Evolutionary conservation across 2,888 invertebrate species (phyloP), one percentile per base, ranked within the genome.

Genomic region (Caenorhabditis angaria): DNA sequence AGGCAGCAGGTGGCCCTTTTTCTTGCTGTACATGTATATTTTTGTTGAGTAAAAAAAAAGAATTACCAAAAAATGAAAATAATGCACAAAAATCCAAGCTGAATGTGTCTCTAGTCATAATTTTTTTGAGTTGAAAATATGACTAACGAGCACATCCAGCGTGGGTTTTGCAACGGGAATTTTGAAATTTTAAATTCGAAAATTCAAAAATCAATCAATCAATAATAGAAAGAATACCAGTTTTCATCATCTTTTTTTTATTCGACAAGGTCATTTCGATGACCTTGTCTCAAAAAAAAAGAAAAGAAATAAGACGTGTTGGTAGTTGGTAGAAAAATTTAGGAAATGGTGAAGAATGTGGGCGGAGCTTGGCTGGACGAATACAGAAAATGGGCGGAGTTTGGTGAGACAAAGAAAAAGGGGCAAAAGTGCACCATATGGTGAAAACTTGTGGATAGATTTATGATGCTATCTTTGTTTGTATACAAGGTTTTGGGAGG

Each of bases 21-120:
- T n/a, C n/a, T n/a, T n/a, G n/a, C n/a, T n/a, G n/a, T n/a, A n/a
- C n/a, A n/a, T n/a, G n/a, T n/a, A n/a, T n/a, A n/a, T n/a, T n/a
- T n/a, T n/a, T n/a, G n/a, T n/a, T n/a, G n/a, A n/a, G n/a, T n/a
- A n/a, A n/a, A n/a, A n/a, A n/a, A n/a, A n/a, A n/a, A 41, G 18
- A 14, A 5, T 14, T 41, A 12, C 41, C 14, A 51, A 51, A 51
- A 25, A 51, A 8, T 6, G 5, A 22, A 51, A 22, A 51, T 3
- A 51, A 51, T 8, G 18, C n/a, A 22, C 51, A 5, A 8, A 6
- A 51, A 51, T 4, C 78, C 76, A 62, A 74, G 78, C 78, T 79
- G 78, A 79, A 79, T 79, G 76, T 79, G 78, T 76, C 78, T 79
- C 78, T 79, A 79, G 78, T 79, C 78, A 76, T 79, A 79, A 51